Evolutionary conservation across 2,113 vertebrate genomes (phyloP).

Genomic region (Hylia prasina): DNA sequence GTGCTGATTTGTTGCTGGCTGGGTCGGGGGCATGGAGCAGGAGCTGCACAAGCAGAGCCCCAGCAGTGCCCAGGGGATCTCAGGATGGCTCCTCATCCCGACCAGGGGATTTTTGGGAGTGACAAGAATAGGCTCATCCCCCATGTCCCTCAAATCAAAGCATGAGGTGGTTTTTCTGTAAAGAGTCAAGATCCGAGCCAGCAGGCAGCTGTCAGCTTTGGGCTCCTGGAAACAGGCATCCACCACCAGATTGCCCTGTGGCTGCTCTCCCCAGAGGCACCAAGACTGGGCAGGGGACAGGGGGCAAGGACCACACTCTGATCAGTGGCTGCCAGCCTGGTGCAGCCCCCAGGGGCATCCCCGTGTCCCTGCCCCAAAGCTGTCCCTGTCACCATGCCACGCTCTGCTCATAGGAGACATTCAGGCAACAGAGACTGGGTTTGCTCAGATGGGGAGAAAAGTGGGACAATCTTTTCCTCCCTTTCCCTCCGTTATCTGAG

Average conservation of each 20-base stretch:
- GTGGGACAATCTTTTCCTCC: not conserved
- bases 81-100: accelerated
- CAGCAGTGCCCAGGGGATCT: not conserved
- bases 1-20: not conserved
- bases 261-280: not conserved
- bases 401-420: not conserved
- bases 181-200: not conserved
- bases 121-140: not conserved
- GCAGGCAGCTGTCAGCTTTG: not conserved
- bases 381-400: not conserved
- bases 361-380: not conserved
- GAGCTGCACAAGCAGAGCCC: not conserved
- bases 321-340: not conserved
- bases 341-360: not conserved
- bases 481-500: not conserved
- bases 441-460: not conserved
- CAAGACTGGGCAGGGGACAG: not conserved
- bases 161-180: not conserved
- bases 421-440: not conserved
- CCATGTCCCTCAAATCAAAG: not conserved
- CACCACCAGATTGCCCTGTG: not conserved
- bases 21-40: not conserved
- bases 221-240: not conserved
- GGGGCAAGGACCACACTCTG: not conserved
- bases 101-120: not conserved